phyloP scores from a whole-genome alignment of 2,888 invertebrate species.

The Conops quadrifasciatus region DNA sequence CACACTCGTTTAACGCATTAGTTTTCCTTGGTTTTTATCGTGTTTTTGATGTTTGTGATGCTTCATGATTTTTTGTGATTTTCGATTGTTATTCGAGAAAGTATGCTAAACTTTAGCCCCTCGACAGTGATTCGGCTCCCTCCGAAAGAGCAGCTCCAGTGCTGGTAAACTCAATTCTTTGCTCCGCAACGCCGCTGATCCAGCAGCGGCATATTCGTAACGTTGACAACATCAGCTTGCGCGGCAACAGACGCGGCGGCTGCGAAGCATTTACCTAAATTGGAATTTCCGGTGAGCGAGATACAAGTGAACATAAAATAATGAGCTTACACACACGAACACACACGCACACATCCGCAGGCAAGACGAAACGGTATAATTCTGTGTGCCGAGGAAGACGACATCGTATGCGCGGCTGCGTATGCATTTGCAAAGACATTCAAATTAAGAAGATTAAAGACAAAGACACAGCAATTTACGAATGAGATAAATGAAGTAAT shows the following conservation, averaged over 20 bases:
- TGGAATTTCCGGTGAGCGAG: slow-evolving; percentile 61
- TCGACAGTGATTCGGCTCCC: too few species aligned
- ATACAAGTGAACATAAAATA: slow-evolving; percentile 45
- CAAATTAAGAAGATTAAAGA: slow-evolving; percentile 32
- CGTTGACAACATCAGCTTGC: slow-evolving; percentile 40
- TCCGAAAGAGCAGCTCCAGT: too few species aligned
- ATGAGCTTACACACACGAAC: slow-evolving; percentile 31
- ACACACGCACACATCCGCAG: background rate
- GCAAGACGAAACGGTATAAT: background rate
- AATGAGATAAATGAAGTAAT: slow-evolving; percentile 30
- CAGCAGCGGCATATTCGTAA: slow-evolving; percentile 40
- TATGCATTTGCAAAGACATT: background rate
- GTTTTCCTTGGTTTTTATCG: background rate
- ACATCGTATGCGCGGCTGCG: too few species aligned
- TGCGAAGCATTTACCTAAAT: slow-evolving; percentile 61
- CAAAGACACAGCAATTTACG: slow-evolving; percentile 29
- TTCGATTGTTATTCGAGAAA: background rate
- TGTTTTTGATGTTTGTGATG: background rate
- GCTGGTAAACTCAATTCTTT: background rate
- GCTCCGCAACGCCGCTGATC: slow-evolving; percentile 31
- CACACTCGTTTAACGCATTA: too few species aligned
- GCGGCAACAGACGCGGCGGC: slow-evolving; percentile 22
- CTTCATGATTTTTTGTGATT: slow-evolving; percentile 22
- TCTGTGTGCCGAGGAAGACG: too few species aligned
- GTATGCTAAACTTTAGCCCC: too few species aligned